Base-by-base conservation (phyloP, 2,888 invertebrate species). In the Caenorhabditis zanzibari region DNA sequence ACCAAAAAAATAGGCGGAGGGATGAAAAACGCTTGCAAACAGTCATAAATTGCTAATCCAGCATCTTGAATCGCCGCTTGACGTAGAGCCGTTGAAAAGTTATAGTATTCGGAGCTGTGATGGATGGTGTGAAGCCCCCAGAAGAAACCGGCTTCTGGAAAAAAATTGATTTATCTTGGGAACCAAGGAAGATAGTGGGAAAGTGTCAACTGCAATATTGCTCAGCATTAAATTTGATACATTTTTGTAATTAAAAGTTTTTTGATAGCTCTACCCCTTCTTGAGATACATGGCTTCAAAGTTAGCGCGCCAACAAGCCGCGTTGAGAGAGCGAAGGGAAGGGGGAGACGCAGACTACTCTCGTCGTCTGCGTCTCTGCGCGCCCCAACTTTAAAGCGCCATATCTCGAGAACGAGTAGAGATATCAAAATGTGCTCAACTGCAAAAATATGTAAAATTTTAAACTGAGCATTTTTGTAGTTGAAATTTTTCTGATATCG, bases 61-160 rank as follows among this genome's bases (percentile, higher is more conserved):
- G 95, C 95, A 76, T 95, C 95, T 92, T 96, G 96, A 63, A 96
- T 93, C 1, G 95, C 93, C 0, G 96, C 96, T 92, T 96, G 96
- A 54, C 96, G 93, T 69, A 96, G 94, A 0, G 96, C 96, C 6
- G 96, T 96, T 2, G 95, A 95, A 93, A 96, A 94, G 93, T 96
- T 96, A 93, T 95, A 96, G 93, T 96, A 96, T 93, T 96, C 96
- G 1, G 96, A 96, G 85, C 96, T 96, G 90, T 96, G 96, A 92
- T 96, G 96, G 0, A 96, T 96, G 92, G 96, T 96, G 93, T 96
- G 96, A 89, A 96, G 95, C 0, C 96, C 95, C 96, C 96, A 96
- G 58, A 96, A 93, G 88, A 96, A 95, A 90, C 96, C 96, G 47
- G 96, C 93, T 93, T 96, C 96, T 96, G 94, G 94, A 92, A 68